Percentiles rank a stretch among this genome's conserved stretches.
phyloP scores from a whole-genome alignment of 2,888 invertebrate species.

The Eristalis pertinax region DNA sequence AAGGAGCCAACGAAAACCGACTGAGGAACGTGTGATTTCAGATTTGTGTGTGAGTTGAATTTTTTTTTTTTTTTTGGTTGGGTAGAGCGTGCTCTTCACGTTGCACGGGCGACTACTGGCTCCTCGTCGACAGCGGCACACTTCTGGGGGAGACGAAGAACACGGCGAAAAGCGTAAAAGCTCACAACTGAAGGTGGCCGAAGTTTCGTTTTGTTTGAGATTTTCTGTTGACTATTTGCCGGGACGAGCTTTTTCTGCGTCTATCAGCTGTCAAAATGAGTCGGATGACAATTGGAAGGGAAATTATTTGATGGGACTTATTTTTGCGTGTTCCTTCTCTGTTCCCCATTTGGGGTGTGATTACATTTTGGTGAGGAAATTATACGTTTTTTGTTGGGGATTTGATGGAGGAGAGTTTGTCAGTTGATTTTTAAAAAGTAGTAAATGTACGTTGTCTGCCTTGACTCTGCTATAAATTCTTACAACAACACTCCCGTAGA shows the following conservation, averaged over 20 bases:
- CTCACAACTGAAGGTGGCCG: background rate
- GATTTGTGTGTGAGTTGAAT: slow-evolving; percentile 20
- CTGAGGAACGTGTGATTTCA: slow-evolving; percentile 27
- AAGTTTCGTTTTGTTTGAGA: slow-evolving; percentile 32
- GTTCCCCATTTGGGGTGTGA: background rate
- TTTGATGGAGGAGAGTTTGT: no score
- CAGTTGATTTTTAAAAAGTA: no score
- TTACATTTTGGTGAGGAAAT: background rate
- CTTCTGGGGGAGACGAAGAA: slow-evolving; percentile 37
- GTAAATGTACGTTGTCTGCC: no score
- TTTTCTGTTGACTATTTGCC: slow-evolving; percentile 63
- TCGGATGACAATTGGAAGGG: background rate
- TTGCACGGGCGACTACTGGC: slow-evolving; percentile 2
- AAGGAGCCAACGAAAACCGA: slow-evolving; percentile 49
- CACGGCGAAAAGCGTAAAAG: slow-evolving; percentile 21
- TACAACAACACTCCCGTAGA: no score
- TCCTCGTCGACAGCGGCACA: background rate
- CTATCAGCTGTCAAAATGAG: slow-evolving; percentile 41
- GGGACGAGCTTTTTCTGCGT: slow-evolving; percentile 53
- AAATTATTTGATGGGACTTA: background rate
- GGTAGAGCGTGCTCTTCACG: slow-evolving; percentile 48
- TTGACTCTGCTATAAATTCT: no score
- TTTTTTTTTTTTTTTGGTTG: no score
- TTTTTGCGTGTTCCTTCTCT: background rate
- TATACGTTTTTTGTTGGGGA: no score